Base-by-base conservation (phyloP, 2,888 invertebrate species). In the Patella caerulea region DNA sequence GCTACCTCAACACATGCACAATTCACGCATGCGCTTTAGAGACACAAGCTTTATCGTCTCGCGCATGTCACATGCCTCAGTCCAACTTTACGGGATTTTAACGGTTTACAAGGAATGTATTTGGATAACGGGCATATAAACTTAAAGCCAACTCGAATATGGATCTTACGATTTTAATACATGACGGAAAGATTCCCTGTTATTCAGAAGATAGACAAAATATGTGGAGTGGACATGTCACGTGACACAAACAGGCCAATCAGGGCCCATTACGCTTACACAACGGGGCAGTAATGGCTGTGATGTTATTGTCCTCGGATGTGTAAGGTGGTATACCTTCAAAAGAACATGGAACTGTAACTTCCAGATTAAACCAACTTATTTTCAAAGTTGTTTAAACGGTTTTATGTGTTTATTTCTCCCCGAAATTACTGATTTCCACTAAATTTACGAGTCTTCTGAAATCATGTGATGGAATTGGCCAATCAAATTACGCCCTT, bases 391-490 rank as follows among this genome's bases (percentile, higher is more conserved):
- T 45, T 45, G 45, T 45, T 45, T 9, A 45, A 45, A 45, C 45
- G 45, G 9, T 45, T 45, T 45, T 9, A 45, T 45, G 45, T 45
- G 45, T 45, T 45, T 45, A 45, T 45, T 45, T 45, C 45, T 45
- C 45, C 45, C 45, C 45, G 65, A 73, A 59, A 72, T 71, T 19
- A 73, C 65, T 71, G 3, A 54, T 72, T 70, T 69, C 71, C 59
- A 55, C 24, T 72, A 5, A 29, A 34, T 55, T 76, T 77, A 53
- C 52, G 72, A 54, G 55, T 65, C 73, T 76, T 14, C 80, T 77
- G 72, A n/a, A 76, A 85, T 87, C 91, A 91, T 88, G 90, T 91
- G 91, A 90, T 83, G 70, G 65, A 78, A 78, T 82, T 85, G 85
- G 82, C 91, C 91, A 91, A 91, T 91, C 86, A 87, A 82, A 85